Evolutionary conservation across 2,888 invertebrate species (phyloP), one percentile per base, ranked within the genome.

Genomic region (Xestia xanthographa): DNA sequence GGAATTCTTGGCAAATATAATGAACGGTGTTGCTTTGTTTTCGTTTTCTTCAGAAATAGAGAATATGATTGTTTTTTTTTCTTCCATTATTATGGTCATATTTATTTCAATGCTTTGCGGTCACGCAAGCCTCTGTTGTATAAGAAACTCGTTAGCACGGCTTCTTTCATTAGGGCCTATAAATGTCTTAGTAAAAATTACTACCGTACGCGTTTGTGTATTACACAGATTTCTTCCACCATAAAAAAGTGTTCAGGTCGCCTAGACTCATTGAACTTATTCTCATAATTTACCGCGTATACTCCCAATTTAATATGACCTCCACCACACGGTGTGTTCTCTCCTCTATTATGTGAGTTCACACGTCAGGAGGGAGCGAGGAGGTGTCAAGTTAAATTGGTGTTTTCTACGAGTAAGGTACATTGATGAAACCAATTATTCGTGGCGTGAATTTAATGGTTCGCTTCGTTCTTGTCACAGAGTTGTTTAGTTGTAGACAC

Each of bases 371-470:
- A 70, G 80, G 79, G 82, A 80, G 80, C 77, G 75, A 63, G 74
- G 66, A 78, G 79, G 82, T 84, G 82, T 85, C 88, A 87, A 85
- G 87, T 81, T 82, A 86, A 85, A 85, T 82, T 84, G 85, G 88
- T 82, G 76, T 84, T 68, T 80, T 79, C 80, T 79, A 86, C 83
- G 83, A 82, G 85, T 87, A 86, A 86, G 85, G 90, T 91, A 91
- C 92, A 90, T 90, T 92, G 93, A 93, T 94, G 94, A 92, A 93
- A 93, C 92, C 92, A 95, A 95, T 95, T 95, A 94, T 92, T 91
- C 90, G 90, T 91, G 90, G 94, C 92, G 92, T 92, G 92, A 94
- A 93, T 93, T 93, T 93, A 93, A 92, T 93, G 92, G 91, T 91
- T 86, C 87, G 83, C 84, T 87, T 86, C 86, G 79, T 87, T 85